Evolutionary conservation across 1,140 invertebrate genomes (phyloP).

Genomic region (Lepidurus packardi): DNA sequence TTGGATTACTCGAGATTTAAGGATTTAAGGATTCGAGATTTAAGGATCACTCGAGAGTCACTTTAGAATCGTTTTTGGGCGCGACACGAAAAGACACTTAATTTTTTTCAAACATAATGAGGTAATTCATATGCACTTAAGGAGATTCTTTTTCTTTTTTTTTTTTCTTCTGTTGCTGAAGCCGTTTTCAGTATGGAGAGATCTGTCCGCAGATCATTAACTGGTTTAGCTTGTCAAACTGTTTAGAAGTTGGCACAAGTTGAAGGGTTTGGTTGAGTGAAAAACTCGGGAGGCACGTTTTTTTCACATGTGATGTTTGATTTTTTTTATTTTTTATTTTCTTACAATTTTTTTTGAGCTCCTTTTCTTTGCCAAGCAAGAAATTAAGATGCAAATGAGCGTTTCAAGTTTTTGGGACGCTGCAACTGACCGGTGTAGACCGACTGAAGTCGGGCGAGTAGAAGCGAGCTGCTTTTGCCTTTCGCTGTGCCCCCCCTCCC

Average conservation of each 20-base stretch:
- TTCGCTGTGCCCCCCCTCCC: not conserved
- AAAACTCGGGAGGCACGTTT: not conserved
- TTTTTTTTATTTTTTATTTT: not conserved
- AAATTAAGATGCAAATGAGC: not conserved
- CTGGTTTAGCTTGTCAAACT: not conserved
- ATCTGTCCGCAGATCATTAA: not conserved
- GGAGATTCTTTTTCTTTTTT: not conserved
- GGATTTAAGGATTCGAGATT: too few species aligned
- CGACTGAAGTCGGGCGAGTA: not conserved
- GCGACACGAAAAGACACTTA: too few species aligned
- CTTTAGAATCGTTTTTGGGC: too few species aligned
- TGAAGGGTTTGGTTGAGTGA: conserved; percentile 3
- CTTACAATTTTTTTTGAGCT: not conserved
- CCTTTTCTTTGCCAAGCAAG: not conserved
- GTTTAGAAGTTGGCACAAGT: not conserved
- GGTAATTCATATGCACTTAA: not conserved
- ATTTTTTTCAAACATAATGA: too few species aligned
- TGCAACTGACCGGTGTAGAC: conserved; percentile 1
- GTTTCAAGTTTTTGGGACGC: not conserved
- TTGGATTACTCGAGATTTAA: too few species aligned
- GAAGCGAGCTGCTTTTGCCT: not conserved
- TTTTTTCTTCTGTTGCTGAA: not conserved
- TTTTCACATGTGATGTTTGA: not conserved
- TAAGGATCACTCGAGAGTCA: too few species aligned
- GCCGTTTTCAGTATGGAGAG: not conserved